Evolutionary conservation across 2,113 vertebrate genomes (phyloP).

Genomic region (Ramphastos sulfuratus): DNA sequence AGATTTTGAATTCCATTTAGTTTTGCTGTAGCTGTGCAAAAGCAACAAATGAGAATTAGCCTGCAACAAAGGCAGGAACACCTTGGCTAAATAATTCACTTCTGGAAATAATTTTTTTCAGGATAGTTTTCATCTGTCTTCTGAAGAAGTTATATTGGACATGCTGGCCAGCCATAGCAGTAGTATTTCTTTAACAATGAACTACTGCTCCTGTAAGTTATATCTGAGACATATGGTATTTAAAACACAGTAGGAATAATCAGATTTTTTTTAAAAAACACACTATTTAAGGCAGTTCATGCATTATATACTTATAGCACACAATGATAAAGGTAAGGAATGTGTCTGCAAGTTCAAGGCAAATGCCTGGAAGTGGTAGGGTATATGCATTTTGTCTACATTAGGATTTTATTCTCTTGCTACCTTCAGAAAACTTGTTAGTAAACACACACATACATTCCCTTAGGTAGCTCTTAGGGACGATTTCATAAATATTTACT

Average conservation of each 20-base stretch:
- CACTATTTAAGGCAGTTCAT: neutral
- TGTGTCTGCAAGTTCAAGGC: neutral
- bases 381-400: neutral
- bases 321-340: neutral
- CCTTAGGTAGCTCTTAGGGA: neutral
- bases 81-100: neutral
- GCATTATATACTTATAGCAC: neutral
- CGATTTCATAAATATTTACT: neutral
- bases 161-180: neutral
- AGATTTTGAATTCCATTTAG: neutral
- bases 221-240: neutral
- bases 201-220: neutral
- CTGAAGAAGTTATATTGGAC: neutral
- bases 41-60: neutral
- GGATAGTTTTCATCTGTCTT: neutral
- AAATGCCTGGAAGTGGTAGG: neutral
- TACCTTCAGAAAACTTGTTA: neutral
- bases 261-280: neutral
- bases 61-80: neutral
- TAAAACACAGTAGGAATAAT: neutral
- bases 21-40: neutral
- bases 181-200: too few relatives aligned
- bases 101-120: neutral
- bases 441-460: accelerated
- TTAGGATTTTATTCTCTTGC: neutral